These are phyloP conservation scores for Passerculus sandwichensis DNA, from an alignment of 2,797 vertebrate genomes.

Conservation along the genomic window DNA sequence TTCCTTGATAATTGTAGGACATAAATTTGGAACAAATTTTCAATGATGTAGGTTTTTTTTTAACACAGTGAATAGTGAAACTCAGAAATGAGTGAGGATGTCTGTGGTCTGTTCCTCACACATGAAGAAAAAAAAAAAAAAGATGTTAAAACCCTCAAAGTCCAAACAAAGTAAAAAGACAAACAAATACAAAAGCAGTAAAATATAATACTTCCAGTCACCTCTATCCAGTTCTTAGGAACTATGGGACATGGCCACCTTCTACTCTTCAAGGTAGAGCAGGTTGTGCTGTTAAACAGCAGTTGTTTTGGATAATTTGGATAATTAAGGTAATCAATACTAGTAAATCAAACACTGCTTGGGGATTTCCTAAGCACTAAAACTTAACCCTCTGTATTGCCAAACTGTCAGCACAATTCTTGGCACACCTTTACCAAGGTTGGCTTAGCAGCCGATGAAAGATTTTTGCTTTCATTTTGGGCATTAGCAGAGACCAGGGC, in stretches of 20 bases:
- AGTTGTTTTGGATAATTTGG: not conserved
- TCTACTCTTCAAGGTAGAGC: not conserved
- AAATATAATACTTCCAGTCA: not conserved
- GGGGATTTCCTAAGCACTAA: not conserved
- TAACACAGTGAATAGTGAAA: not conserved
- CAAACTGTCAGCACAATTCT: not conserved
- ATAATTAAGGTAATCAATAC: not conserved
- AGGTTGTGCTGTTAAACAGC: not conserved
- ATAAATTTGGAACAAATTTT: not conserved
- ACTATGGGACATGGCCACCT: not conserved
- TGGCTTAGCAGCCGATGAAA: not conserved
- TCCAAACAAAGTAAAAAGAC: not conserved
- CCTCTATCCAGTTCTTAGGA: not conserved
- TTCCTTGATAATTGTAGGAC: not conserved
- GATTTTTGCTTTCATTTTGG: not conserved
- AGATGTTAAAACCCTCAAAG: not conserved
- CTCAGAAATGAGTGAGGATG: not conserved
- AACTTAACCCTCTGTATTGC: not conserved
- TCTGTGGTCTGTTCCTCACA: not conserved
- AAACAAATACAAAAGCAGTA: not conserved
- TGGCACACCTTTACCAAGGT: not conserved
- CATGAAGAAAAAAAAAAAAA: not conserved
- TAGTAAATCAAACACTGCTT: not conserved
- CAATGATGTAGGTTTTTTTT: fast-evolving
- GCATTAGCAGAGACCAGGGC: not conserved